These are phyloP conservation scores for Drosophila anomalipes DNA, from an alignment of 2,888 invertebrate genomes.

Conservation along the genomic window DNA sequence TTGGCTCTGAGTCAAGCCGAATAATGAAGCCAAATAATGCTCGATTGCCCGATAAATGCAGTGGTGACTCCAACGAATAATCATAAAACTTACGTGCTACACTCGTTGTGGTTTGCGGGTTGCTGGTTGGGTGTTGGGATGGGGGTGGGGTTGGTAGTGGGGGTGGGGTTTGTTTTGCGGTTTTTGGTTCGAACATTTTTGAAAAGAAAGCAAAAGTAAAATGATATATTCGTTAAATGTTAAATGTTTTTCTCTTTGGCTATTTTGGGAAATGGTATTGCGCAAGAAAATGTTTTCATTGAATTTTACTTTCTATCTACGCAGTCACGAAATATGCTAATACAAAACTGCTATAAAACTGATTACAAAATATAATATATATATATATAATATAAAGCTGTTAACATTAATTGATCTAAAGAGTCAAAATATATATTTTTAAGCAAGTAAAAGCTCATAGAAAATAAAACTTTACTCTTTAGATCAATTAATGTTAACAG, in stretches of 20 bases:
- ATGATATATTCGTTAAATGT: not conserved
- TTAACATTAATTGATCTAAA: too few relatives aligned
- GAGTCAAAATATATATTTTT: not conserved
- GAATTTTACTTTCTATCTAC: constrained; percentile 46
- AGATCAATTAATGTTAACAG: too few relatives aligned
- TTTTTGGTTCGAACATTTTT: constrained; percentile 47
- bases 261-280: constrained; percentile 47
- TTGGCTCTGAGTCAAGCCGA: constrained; percentile 52
- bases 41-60: constrained; percentile 22
- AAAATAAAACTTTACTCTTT: not conserved
- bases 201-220: constrained; percentile 66
- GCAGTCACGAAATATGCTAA: not conserved
- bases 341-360: not conserved
- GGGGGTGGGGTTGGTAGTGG: not conserved
- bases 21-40: constrained; percentile 50
- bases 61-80: not conserved
- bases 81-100: constrained; percentile 46
- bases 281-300: constrained; percentile 49
- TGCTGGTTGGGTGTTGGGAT: not conserved
- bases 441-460: too few relatives aligned
- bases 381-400: too few relatives aligned
- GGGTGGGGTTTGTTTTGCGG: not conserved
- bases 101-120: constrained; percentile 4
- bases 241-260: constrained; percentile 5
- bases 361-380: not conserved